phyloP scores from a whole-genome alignment of 2,113 vertebrate genomes.

The Strix uralensis region DNA sequence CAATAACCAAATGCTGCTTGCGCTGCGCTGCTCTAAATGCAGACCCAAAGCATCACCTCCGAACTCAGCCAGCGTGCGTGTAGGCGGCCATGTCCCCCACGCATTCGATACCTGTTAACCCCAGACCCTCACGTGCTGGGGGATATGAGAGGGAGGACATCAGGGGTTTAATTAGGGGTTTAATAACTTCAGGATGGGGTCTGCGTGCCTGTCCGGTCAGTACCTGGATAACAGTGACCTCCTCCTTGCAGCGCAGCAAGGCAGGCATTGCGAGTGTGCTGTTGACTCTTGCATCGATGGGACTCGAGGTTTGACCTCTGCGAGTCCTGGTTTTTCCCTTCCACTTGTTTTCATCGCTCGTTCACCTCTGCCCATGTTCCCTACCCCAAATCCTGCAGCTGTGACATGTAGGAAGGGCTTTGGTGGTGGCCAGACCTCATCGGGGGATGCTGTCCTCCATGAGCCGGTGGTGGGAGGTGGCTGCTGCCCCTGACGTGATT shows the following conservation, averaged over 20 bases:
- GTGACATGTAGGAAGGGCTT: background rate
- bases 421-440: background rate
- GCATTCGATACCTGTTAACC: background rate
- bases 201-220: background rate
- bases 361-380: background rate
- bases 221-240: background rate
- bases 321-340: background rate
- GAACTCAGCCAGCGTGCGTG: background rate
- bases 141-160: rapidly evolving
- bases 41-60: background rate
- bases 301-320: background rate
- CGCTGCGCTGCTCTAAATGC: background rate
- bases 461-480: background rate
- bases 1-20: background rate
- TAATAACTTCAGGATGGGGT: background rate
- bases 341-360: background rate
- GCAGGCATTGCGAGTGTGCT: background rate
- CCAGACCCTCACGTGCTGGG: background rate
- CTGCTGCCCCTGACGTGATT: background rate
- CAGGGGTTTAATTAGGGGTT: background rate
- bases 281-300: background rate
- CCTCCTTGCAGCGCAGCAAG: background rate
- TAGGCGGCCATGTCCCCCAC: rapidly evolving
- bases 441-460: background rate
- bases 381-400: background rate